phyloP scores from a whole-genome alignment of 2,113 vertebrate species.

The Catharus minimus region DNA sequence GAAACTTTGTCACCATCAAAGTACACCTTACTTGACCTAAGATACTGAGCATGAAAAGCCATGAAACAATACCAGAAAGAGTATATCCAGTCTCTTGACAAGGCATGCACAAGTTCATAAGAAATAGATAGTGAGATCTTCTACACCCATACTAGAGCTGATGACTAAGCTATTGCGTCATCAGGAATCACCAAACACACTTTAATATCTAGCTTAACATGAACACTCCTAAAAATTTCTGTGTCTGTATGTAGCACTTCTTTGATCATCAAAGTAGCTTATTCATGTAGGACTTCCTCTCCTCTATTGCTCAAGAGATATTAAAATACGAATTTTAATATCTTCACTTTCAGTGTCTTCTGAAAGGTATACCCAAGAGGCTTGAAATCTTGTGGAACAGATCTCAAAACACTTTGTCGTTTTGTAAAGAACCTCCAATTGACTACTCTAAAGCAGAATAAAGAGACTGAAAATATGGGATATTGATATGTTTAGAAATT shows the following conservation, averaged over 20 bases:
- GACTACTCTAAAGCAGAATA: neutral
- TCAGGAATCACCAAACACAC: neutral
- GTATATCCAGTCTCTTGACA: neutral
- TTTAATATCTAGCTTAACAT: neutral
- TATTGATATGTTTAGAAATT: neutral
- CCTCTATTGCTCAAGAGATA: neutral
- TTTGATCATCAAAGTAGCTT: neutral
- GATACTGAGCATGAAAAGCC: neutral
- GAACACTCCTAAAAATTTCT: neutral
- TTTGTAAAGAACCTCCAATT: neutral
- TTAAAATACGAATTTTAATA: neutral
- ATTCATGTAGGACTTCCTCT: neutral
- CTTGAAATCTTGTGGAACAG: neutral
- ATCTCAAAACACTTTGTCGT: neutral
- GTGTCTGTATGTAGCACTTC: neutral
- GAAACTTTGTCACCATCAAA: neutral
- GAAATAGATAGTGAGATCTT: neutral
- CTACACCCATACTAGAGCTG: rapidly evolving
- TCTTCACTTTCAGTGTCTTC: neutral
- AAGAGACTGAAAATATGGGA: neutral
- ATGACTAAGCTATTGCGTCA: neutral
- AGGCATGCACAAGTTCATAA: neutral
- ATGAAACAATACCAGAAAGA: neutral
- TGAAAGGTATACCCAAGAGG: neutral
- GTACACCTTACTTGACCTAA: neutral